Evolutionary conservation across 92 coral and sea anemone genomes (phyloP).

Genomic region (Umimayanthus chanpuru): DNA sequence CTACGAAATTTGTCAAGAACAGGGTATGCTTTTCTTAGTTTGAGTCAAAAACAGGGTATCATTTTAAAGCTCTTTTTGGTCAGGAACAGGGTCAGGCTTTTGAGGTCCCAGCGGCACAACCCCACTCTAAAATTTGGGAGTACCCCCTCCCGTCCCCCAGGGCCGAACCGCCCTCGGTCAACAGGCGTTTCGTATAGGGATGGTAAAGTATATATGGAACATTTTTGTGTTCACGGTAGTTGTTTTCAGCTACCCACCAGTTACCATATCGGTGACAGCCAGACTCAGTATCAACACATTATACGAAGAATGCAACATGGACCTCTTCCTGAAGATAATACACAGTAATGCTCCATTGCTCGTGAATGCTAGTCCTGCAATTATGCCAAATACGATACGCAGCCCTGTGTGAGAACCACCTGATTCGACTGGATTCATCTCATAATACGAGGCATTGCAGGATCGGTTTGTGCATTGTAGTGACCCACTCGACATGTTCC

Average conservation of each 20-base stretch:
- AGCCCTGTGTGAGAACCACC: constrained; percentile 31
- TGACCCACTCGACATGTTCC: not conserved
- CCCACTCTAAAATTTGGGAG: too few species aligned
- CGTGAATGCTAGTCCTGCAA: constrained; percentile 74
- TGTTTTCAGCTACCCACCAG: constrained; percentile 57
- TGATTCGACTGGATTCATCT: not conserved
- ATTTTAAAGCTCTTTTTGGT: too few species aligned
- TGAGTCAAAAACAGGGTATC: too few species aligned
- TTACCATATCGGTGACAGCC: constrained; percentile 78
- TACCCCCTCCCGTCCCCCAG: too few species aligned
- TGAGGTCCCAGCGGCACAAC: too few species aligned
- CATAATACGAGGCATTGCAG: not conserved
- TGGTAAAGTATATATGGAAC: too few species aligned
- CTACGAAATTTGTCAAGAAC: too few species aligned
- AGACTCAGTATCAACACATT: constrained; percentile 72
- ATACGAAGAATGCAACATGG: constrained; percentile 79
- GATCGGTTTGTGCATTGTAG: not conserved
- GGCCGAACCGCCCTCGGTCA: too few species aligned
- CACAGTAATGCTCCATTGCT: constrained; percentile 74
- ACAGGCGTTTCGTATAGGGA: too few species aligned
- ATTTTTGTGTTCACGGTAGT: too few species aligned
- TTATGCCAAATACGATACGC: constrained; percentile 70
- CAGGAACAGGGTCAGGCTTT: too few species aligned
- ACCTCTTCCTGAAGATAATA: constrained; percentile 68
- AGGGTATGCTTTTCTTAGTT: too few species aligned